Base-by-base conservation (phyloP, 92 coral and sea anemone species). In the Pocillopora meandrina region DNA sequence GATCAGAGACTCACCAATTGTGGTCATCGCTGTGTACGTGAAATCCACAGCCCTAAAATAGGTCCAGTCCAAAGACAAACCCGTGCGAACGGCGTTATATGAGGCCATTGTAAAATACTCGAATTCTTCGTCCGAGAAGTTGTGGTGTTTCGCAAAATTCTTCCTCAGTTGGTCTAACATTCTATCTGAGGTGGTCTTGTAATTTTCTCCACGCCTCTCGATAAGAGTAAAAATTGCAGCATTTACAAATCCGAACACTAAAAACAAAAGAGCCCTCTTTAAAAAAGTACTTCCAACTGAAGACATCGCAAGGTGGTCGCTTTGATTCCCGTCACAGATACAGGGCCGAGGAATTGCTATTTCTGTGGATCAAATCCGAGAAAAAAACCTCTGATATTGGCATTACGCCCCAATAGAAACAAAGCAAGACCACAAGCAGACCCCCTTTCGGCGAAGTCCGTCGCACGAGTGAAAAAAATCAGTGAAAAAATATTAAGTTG, bases 41-140 rank as follows among this genome's bases (percentile, higher is more conserved):
- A 89, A 89, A 55, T 89, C 89, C 68, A 67, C 76, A 14, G 92
- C 80, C 52, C 74, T 61, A 67, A 87, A 80, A 72, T 84, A 89
- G 15, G 86, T 62, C 92, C 92, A 89, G 55, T 89, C 92, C 18
- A 21, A 17, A 62, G 66, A 61, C n/a, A 52, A 33, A 13, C 72
- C 71, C 34, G 80, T 60, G 36, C 19, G 63, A 56, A 85, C 65
- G 15, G 92, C 92, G 2, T 52, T 59, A 42, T 79, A 74, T 1
- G 72, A 80, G 2, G 84, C 66, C 3, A 49, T 66, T 79, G 76
- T 42, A 17, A 80, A 70, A 33, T 21, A 14, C 56, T 35, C 67
- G 76, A 89, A 85, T 61, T 75, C 83, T 26, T 85, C 73, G 19
- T 89, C 84, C 35, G 89, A 35, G 17, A 85, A 56, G 77, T 85